Evolutionary conservation across 2,797 vertebrate genomes (phyloP).

Genomic region (Passerculus sandwichensis): DNA sequence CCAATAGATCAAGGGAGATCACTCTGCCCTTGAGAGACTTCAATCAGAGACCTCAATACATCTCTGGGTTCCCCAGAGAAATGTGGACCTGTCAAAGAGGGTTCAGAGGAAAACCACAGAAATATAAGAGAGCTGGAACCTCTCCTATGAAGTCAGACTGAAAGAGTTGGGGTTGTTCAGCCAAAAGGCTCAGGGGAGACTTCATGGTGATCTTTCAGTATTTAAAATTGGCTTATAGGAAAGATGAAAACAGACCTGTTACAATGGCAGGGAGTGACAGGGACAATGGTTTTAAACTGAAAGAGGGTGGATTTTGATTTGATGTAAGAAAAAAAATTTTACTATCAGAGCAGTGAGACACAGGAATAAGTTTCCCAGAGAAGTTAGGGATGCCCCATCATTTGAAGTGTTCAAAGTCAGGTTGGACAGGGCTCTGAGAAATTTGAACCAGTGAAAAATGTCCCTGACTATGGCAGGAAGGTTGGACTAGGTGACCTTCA

Average conservation of each 20-base stretch:
- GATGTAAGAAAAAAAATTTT: neutral
- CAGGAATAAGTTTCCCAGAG: neutral
- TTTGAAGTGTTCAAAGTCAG: neutral
- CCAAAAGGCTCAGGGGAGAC: neutral
- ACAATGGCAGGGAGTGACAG: neutral
- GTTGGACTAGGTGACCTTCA: neutral
- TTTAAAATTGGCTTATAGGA: neutral
- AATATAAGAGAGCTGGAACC: neutral
- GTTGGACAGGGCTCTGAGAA: too few species aligned
- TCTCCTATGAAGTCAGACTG: neutral
- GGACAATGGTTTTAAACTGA: neutral
- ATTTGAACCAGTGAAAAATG: neutral
- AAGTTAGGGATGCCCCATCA: accelerated
- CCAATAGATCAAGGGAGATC: too few species aligned
- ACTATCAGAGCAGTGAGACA: neutral
- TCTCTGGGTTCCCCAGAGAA: neutral
- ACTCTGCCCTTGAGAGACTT: neutral
- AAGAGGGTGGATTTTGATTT: neutral
- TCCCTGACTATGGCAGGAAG: accelerated
- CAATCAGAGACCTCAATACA: neutral
- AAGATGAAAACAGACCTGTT: neutral
- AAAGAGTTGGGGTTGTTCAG: neutral
- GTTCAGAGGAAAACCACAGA: neutral
- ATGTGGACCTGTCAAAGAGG: accelerated
- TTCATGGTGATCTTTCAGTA: neutral